phyloP scores from a whole-genome alignment of 2,888 invertebrate species.

The Halocaridina rubra region DNA sequence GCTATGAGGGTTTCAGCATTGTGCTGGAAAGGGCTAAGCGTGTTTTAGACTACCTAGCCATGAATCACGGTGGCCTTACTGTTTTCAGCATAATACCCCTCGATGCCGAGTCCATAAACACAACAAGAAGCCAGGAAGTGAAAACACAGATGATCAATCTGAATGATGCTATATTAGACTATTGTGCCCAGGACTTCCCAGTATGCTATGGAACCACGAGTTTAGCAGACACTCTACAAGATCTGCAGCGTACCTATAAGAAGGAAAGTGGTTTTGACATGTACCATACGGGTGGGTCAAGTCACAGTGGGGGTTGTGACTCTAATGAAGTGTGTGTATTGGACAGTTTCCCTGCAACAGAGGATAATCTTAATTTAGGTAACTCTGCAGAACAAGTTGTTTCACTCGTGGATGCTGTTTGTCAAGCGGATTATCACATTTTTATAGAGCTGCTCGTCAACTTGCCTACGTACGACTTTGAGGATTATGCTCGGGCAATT shows the following conservation, averaged over 20 bases:
- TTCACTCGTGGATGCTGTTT: constrained; percentile 36
- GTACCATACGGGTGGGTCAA: constrained; percentile 21
- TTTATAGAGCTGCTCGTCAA: constrained; percentile 29
- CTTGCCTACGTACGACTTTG: constrained; percentile 33
- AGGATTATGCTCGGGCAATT: constrained; percentile 21
- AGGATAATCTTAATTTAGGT: background rate
- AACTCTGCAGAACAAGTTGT: constrained; percentile 16
- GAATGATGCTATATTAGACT: constrained; percentile 50
- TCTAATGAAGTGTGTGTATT: constrained; percentile 34
- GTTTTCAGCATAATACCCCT: constrained; percentile 38
- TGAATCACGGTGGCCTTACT: constrained; percentile 39
- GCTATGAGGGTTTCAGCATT: constrained; percentile 44
- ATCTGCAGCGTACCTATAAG: constrained; percentile 39
- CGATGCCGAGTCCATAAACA: constrained; percentile 14
- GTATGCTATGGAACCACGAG: constrained; percentile 36
- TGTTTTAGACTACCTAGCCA: constrained; percentile 47
- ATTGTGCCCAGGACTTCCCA: constrained; percentile 58
- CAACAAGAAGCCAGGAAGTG: constrained; percentile 19
- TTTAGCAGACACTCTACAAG: constrained; percentile 14
- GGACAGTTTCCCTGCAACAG: background rate
- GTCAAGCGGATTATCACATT: constrained; percentile 44
- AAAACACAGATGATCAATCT: constrained; percentile 38
- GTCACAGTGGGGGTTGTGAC: constrained; percentile 13
- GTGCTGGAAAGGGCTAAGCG: constrained; percentile 45
- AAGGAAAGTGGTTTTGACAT: constrained; percentile 48